Evolutionary conservation across 1,140 invertebrate species (phyloP), one percentile per base, ranked within the genome.

Genomic region (Lordiphosa collinella): DNA sequence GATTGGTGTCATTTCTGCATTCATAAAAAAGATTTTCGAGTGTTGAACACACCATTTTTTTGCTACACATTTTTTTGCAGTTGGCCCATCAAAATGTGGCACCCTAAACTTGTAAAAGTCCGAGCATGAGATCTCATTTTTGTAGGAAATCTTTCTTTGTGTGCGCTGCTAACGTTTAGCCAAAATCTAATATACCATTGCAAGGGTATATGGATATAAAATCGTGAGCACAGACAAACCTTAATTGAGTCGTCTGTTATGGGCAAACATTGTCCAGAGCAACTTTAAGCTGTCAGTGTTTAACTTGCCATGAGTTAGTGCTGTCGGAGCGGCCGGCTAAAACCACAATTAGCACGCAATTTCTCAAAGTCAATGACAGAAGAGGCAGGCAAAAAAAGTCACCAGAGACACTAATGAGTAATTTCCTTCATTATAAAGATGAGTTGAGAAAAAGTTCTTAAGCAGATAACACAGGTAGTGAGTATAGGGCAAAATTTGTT

Each of bases 371-470:
- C 44, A 67, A 29, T 47, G 51, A 48, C 52, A 53, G 51, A 36
- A 31, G 5, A 13, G 10, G 16, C 16, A n/a, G 11, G 36, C 18
- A 18, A 29, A 48, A 54, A 46, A 18, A 29, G 29, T 34, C 31
- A 38, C 43, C 32, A 10, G 40, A 58, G 34, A 53, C 25, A 29
- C 29, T 34, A 52, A 31, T 49, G 37, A 73, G 49, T 59, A 58
- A 79, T 69, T 60, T 43, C 29, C 41, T 43, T 41, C 64, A 68
- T 68, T 67, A 67, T 41, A 43, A 59, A 57, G 25, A 32, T 52
- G 25, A 50, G 59, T 64, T 64, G 29, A 13, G 12, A 22, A 12
- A 44, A 29, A 25, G n/a, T 29, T 3, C 34, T 46, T 52, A 44
- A 25, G 25, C 18, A 31, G 38, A 38, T 10, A 54, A 41, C 8